Evolutionary conservation across 2,113 vertebrate species (phyloP).

Genomic region (Melanerpes aurifrons): DNA sequence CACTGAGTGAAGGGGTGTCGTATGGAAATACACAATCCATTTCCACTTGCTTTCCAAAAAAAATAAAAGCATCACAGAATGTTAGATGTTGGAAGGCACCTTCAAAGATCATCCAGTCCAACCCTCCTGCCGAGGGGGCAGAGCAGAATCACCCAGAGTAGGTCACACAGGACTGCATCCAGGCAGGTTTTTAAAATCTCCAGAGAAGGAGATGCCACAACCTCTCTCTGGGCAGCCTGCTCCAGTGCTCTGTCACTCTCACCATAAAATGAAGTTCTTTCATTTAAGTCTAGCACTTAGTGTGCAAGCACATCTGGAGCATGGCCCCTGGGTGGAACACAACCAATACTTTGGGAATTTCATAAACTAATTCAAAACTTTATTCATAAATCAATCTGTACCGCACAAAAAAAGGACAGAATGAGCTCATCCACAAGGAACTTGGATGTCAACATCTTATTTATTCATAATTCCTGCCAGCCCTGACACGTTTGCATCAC

Average conservation of each 20-base stretch:
- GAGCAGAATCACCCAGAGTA: no score
- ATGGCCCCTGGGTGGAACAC: background rate
- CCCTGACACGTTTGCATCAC: background rate
- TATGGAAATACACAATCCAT: background rate
- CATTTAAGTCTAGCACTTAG: background rate
- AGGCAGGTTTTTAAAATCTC: no score
- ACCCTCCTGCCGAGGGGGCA: no score
- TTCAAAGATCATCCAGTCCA: no score
- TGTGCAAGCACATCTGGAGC: background rate
- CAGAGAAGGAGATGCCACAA: no score
- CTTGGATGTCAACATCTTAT: slow-evolving; percentile 41
- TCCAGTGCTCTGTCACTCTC: no score
- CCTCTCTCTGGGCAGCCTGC: no score
- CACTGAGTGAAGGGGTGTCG: background rate
- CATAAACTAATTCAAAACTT: background rate
- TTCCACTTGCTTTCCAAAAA: background rate
- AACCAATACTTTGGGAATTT: background rate
- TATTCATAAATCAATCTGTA: slow-evolving; percentile 58
- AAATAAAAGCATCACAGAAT: no score
- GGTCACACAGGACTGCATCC: no score
- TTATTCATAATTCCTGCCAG: slow-evolving; percentile 18
- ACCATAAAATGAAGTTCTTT: background rate
- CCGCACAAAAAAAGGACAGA: background rate
- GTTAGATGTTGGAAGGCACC: no score
- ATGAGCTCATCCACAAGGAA: slow-evolving; percentile 39